A percentile compares a stretch with the other conserved stretches of the same genome.
Evolutionary conservation across 2,797 vertebrate genomes (phyloP).

Genomic region (Macrochelys suwanniensis): DNA sequence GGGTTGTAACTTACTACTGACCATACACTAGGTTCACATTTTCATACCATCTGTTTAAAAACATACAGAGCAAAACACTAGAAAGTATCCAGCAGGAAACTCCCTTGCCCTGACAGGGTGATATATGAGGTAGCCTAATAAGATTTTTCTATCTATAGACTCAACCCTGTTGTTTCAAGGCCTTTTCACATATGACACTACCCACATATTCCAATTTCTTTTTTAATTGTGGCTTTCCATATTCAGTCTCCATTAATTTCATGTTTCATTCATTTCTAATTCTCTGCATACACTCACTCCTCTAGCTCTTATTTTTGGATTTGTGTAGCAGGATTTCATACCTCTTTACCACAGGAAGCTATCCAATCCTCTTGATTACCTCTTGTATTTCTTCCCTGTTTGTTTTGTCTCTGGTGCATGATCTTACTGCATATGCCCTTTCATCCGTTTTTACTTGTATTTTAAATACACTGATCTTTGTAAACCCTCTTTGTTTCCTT

Average conservation of each 20-base stretch:
- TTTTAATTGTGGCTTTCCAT: not conserved
- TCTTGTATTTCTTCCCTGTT: not conserved
- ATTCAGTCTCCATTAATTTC: not conserved
- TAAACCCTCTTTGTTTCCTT: not conserved
- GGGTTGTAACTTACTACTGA: not conserved
- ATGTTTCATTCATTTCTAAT: not conserved
- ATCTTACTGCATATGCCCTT: not conserved
- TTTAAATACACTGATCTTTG: not conserved
- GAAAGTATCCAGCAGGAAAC: conserved; percentile 29
- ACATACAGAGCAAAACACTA: conserved; percentile 10
- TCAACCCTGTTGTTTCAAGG: not conserved
- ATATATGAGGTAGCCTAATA: not conserved
- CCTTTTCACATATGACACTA: not conserved
- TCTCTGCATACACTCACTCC: not conserved
- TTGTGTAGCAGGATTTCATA: not conserved
- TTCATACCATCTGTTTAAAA: conserved; percentile 1
- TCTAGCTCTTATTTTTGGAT: not conserved
- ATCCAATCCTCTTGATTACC: not conserved
- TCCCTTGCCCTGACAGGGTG: not conserved
- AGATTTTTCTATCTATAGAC: not conserved
- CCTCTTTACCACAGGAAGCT: not conserved
- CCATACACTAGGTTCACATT: not conserved
- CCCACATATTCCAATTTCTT: not conserved
- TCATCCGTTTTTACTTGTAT: not conserved
- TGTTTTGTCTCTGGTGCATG: not conserved